These are phyloP conservation scores for Carapus acus DNA, from an alignment of 2,797 vertebrate genomes.

Conservation along the genomic window DNA sequence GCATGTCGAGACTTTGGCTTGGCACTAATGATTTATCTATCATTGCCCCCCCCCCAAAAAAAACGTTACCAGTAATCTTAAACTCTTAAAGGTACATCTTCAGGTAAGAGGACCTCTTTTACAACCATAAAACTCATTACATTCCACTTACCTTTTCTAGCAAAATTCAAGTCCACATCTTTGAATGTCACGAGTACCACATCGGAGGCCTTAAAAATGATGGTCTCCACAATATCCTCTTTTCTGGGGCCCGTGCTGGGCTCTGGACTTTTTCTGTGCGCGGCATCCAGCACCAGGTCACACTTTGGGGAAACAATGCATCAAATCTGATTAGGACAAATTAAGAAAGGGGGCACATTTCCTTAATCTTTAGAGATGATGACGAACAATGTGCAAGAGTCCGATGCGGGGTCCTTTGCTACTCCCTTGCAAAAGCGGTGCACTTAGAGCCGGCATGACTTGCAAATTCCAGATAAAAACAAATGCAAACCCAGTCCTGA, in stretches of 20 bases:
- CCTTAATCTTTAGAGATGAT: not conserved
- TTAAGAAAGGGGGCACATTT: not conserved
- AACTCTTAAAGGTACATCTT: no score
- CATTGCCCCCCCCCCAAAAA: no score
- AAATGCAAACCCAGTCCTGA: no score
- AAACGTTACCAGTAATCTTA: no score
- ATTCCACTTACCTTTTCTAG: constrained; percentile 84
- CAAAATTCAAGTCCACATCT: constrained; percentile 96
- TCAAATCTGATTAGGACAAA: constrained; percentile 10
- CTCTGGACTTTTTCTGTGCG: constrained; percentile 90
- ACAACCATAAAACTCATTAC: no score
- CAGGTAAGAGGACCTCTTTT: no score
- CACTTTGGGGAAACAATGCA: constrained; percentile 71
- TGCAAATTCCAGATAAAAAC: no score
- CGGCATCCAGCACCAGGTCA: constrained; percentile 95
- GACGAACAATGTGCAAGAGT: not conserved
- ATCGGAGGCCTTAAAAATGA: constrained; percentile 96
- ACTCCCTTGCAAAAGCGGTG: not conserved
- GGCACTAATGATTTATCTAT: no score
- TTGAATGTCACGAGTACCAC: constrained; percentile 96
- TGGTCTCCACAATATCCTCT: constrained; percentile 97
- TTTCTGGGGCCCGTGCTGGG: constrained; percentile 82
- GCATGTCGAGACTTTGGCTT: no score
- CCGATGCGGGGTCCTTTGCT: no score
- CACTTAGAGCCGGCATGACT: constrained; percentile 1